Conservation (phyloP, 1,140 invertebrate genomes). For the Himalopsyche phryganea region DNA sequence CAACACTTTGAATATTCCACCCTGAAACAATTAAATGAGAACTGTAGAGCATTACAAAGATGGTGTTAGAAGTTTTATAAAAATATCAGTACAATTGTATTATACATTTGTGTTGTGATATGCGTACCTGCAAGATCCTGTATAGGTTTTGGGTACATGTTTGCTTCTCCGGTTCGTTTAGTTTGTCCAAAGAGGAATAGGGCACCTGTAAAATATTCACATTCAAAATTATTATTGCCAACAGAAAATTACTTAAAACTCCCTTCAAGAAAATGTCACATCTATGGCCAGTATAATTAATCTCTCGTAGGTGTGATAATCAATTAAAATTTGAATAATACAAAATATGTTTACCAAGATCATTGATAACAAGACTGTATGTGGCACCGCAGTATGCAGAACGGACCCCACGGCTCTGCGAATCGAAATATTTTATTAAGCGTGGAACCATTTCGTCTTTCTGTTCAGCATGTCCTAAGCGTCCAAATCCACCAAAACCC, state of each 20-base stretch:
- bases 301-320: too few species aligned
- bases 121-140: slow-evolving; percentile 73
- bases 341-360: slow-evolving; percentile 58
- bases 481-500: slow-evolving; percentile 92
- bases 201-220: slow-evolving; percentile 42
- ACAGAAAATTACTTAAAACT: too few species aligned
- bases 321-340: too few species aligned
- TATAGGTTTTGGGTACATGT: slow-evolving; percentile 95
- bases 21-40: slow-evolving; percentile 42
- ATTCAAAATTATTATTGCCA: too few species aligned
- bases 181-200: slow-evolving; percentile 87
- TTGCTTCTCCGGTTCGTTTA: slow-evolving; percentile 88
- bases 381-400: slow-evolving; percentile 80
- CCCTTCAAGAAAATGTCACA: too few species aligned
- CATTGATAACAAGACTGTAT: slow-evolving; percentile 79
- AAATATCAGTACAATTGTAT: background rate
- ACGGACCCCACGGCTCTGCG: slow-evolving; percentile 74
- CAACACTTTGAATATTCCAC: slow-evolving; percentile 84
- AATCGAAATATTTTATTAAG: slow-evolving; percentile 85
- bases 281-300: too few species aligned
- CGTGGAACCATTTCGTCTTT: slow-evolving; percentile 89
- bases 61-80: background rate
- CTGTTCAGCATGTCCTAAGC: slow-evolving; percentile 86
- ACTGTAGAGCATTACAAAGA: background rate
- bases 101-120: background rate